A percentile compares a stretch with the other conserved stretches of the same genome.
These are phyloP conservation scores for Unio delphinus DNA, from an alignment of 2,888 invertebrate species.

Conservation along the genomic window DNA sequence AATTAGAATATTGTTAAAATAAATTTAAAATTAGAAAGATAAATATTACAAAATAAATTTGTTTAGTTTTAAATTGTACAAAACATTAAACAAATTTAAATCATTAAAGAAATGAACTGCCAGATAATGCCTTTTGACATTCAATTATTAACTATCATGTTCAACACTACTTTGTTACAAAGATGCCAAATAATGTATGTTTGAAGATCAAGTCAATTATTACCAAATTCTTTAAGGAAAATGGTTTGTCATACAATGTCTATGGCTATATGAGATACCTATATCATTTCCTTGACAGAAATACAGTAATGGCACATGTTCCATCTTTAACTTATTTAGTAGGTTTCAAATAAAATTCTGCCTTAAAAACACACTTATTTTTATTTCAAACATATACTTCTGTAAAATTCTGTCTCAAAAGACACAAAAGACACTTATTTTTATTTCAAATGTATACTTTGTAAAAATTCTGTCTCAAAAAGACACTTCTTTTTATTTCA, in stretches of 20 bases:
- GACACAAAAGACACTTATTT: no score
- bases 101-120: slow-evolving; percentile 47
- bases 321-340: slow-evolving; percentile 69
- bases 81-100: no score
- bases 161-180: slow-evolving; percentile 68
- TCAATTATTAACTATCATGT: slow-evolving; percentile 66
- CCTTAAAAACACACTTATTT: no score
- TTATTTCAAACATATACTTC: no score
- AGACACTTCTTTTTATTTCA: no score
- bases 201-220: slow-evolving; percentile 66
- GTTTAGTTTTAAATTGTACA: no score
- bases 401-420: no score
- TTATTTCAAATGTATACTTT: no score
- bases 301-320: slow-evolving; percentile 67
- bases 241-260: slow-evolving; percentile 64
- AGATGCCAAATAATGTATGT: slow-evolving; percentile 68
- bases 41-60: no score
- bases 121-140: slow-evolving; percentile 64
- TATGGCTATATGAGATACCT: slow-evolving; percentile 59
- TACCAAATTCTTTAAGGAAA: slow-evolving; percentile 50
- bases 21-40: no score
- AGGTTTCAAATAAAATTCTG: slow-evolving; percentile 59
- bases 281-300: slow-evolving; percentile 52
- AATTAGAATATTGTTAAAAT: no score
- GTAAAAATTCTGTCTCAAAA: no score